phyloP scores from a whole-genome alignment of 2,888 invertebrate species.

The Parapristionchus giblindavisi region DNA sequence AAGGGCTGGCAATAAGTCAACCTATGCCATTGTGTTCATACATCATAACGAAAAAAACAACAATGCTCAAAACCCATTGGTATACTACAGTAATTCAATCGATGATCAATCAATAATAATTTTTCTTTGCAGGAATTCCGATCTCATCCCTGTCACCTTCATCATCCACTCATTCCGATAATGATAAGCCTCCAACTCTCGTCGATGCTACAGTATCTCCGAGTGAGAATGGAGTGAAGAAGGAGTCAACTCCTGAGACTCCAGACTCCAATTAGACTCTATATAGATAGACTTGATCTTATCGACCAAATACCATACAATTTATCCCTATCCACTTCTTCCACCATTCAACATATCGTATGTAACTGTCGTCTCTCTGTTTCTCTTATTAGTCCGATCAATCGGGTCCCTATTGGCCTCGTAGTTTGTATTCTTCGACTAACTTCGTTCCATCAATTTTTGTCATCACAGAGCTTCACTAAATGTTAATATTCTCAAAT shows the following conservation, averaged over 20 bases:
- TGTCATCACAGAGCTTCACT: too few species aligned
- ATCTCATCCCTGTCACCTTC: conserved; percentile 29
- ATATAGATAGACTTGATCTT: too few species aligned
- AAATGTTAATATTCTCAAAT: too few species aligned
- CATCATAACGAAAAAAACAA: too few species aligned
- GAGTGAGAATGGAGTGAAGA: background rate
- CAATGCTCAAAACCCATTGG: too few species aligned
- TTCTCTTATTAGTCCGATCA: background rate
- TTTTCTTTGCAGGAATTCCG: conserved; percentile 17
- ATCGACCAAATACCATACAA: too few species aligned
- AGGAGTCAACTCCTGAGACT: conserved; percentile 30
- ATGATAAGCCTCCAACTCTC: conserved; percentile 34
- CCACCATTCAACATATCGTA: background rate
- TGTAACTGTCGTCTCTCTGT: background rate
- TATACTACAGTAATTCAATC: background rate
- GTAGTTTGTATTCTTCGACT: too few species aligned
- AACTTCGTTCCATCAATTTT: too few species aligned
- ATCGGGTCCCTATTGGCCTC: too few species aligned
- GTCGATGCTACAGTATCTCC: conserved; percentile 16
- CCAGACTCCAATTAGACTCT: conserved; percentile 19
- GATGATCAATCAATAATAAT: background rate
- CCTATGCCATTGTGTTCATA: too few species aligned
- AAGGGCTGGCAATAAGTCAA: too few species aligned
- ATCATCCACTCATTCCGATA: conserved; percentile 28
- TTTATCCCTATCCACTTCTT: background rate